Evolutionary conservation across 2,888 invertebrate species (phyloP), one percentile per base, ranked within the genome.

Genomic region (Ormyrus thymus): DNA sequence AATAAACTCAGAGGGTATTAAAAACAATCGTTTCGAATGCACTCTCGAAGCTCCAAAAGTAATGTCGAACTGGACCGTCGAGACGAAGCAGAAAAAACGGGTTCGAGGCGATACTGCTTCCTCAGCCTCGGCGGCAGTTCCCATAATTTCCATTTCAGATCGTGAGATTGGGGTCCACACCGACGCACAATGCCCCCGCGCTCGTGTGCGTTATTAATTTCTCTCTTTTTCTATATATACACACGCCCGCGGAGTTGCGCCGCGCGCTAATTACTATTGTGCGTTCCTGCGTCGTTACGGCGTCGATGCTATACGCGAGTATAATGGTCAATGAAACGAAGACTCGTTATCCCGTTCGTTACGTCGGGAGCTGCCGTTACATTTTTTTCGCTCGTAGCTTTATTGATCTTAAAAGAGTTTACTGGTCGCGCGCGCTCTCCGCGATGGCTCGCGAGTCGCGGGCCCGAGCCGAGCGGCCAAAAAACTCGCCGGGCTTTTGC

Each of bases 81-180:
- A 50, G 64, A 76, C 13, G 11, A n/a, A 69, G 53, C 11, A 43
- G 62, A 62, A 76, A 29, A 69, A 76, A 76, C 13, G 50, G 46
- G 29, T n/a, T 68, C 13, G n/a, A 6, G 55, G 62, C 29, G 29
- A 59, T 68, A 55, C 48, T 9, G 29, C 55, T 43, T 55, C 50
- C 8, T 58, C 29, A 10, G 46, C 7, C 5, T 50, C 29, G 43
- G n/a, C 4, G 0, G 46, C 10, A 29, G 50, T 85, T 85, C 85
- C 81, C 86, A 86, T 84, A 83, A 84, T 88, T 87, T 86, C 83
- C 83, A 85, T 88, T 86, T 85, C 75, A 84, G 86, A 87, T 88
- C 88, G 87, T 88, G 87, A 87, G 87, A 87, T 87, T 83, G 85
- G 77, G 87, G 85, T 82, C 84, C 70, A 50, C 29, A 3, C 29